Evolutionary conservation across 2,888 invertebrate species (phyloP).

Genomic region (Coremacera marginata): DNA sequence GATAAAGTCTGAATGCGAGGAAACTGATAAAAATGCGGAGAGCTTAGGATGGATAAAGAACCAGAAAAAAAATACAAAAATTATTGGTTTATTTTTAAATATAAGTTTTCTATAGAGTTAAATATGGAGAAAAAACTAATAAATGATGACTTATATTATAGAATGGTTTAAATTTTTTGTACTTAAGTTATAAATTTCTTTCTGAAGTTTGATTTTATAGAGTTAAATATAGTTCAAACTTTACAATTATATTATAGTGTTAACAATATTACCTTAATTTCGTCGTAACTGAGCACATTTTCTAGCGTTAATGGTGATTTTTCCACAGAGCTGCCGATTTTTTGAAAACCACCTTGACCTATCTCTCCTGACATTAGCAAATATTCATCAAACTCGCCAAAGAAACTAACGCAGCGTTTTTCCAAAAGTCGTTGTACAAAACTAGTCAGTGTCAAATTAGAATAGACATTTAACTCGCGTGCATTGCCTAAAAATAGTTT

Average conservation of each 20-base stretch:
- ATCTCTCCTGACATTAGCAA: conserved; percentile 61
- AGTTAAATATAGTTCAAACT: too few relatives aligned
- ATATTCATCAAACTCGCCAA: conserved; percentile 62
- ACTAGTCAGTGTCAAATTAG: conserved; percentile 65
- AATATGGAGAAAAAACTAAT: too few relatives aligned
- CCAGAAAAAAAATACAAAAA: background rate
- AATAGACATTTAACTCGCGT: conserved; percentile 63
- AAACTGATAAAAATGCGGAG: conserved; percentile 70
- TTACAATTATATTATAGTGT: too few relatives aligned
- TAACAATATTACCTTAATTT: conserved; percentile 68
- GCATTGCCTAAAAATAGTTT: conserved; percentile 34
- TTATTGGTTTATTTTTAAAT: too few relatives aligned
- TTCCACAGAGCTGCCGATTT: conserved; percentile 69
- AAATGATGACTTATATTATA: too few relatives aligned
- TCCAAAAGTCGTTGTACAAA: conserved; percentile 70
- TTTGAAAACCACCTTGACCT: conserved; percentile 69
- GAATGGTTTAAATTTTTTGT: too few relatives aligned
- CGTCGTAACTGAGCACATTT: conserved; percentile 72
- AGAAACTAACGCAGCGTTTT: conserved; percentile 69
- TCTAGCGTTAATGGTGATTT: conserved; percentile 67
- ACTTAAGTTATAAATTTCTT: too few relatives aligned
- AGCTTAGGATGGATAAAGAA: conserved; percentile 38
- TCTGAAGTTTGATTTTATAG: too few relatives aligned
- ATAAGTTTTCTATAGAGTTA: too few relatives aligned
- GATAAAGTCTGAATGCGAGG: conserved; percentile 71